Percentiles rank a stretch among this genome's conserved stretches.
Evolutionary conservation across 2,113 vertebrate genomes (phyloP).

Genomic region (Dasyprocta punctata): DNA sequence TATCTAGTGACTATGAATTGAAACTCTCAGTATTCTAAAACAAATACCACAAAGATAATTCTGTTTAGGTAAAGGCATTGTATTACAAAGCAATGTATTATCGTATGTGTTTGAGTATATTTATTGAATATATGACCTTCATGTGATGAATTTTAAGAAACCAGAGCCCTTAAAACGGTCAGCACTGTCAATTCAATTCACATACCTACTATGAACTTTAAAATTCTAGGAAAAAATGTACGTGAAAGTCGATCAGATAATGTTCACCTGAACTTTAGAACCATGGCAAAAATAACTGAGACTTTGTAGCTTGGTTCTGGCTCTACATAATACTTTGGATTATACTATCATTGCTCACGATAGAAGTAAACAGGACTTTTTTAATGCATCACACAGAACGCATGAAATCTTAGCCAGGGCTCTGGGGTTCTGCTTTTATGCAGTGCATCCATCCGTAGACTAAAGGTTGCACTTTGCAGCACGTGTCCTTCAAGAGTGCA

Average conservation of each 20-base stretch:
- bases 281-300: neutral
- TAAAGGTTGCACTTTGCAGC: neutral
- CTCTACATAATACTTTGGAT: neutral
- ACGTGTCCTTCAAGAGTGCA: neutral
- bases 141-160: constrained; percentile 43
- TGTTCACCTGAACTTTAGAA: neutral
- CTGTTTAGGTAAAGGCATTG: constrained; percentile 52
- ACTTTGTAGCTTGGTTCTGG: neutral
- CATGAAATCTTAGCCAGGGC: neutral
- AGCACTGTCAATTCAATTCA: neutral
- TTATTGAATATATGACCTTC: constrained; percentile 9
- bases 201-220: neutral
- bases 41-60: neutral
- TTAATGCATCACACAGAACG: neutral
- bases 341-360: neutral
- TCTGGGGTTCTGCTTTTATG: neutral
- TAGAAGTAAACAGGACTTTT: neutral
- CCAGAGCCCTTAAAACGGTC: neutral
- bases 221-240: constrained; percentile 45
- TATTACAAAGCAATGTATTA: constrained; percentile 40
- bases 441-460: neutral
- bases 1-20: neutral
- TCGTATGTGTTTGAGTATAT: neutral
- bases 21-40: neutral
- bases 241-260: neutral